Evolutionary conservation across 2,113 vertebrate genomes (phyloP).

Genomic region (Apteryx owenii): DNA sequence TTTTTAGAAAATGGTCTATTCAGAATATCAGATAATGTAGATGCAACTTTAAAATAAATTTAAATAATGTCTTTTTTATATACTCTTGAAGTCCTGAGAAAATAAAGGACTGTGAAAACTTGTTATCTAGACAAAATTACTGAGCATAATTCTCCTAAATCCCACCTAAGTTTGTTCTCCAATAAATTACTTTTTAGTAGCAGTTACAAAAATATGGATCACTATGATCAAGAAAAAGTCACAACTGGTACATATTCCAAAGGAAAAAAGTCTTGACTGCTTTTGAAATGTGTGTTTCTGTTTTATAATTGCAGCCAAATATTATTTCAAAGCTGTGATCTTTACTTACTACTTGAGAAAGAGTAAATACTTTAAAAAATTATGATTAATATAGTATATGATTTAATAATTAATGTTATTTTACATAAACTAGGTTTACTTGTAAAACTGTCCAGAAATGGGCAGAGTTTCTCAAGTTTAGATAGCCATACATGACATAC

Average conservation of each 20-base stretch:
- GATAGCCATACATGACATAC: not conserved
- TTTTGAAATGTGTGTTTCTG: not conserved
- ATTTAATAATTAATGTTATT: not conserved
- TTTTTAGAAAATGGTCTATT: not conserved
- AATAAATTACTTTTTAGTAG: not conserved
- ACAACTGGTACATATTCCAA: not conserved
- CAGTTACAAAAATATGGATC: not conserved
- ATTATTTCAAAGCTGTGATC: not conserved
- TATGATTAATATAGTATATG: not conserved
- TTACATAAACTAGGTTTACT: not conserved
- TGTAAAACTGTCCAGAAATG: not conserved
- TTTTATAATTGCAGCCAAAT: not conserved
- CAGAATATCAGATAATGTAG: not conserved
- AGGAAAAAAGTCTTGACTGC: not conserved
- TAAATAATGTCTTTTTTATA: not conserved
- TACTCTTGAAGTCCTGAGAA: not conserved
- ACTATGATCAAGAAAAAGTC: not conserved
- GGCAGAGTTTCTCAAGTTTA: not conserved
- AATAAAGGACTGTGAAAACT: not conserved
- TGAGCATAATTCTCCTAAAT: not conserved
- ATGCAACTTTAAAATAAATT: not conserved
- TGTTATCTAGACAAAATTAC: not conserved
- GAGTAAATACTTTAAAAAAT: not conserved
- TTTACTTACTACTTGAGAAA: not conserved
- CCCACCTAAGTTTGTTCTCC: not conserved